Conservation (phyloP, 64 coral and sea anemone genomes). For the Anthopleura sola region DNA sequence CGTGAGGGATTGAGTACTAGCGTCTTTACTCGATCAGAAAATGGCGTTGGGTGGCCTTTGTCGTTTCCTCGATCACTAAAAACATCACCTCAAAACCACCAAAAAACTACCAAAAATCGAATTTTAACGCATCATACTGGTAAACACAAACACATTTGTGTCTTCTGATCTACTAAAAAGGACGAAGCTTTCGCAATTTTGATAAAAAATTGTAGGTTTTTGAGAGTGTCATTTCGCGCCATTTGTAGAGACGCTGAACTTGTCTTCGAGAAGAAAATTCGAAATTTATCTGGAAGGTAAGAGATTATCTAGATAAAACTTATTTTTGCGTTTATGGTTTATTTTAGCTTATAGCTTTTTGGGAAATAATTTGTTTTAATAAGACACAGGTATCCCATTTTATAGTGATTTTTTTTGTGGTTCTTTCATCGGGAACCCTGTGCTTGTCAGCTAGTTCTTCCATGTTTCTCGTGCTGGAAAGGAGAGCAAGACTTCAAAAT, state of each 20-base stretch:
- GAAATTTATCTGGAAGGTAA: not conserved
- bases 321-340: not conserved
- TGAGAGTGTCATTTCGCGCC: constrained; percentile 4
- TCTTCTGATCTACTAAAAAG: not conserved
- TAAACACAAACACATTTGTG: not conserved
- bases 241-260: not conserved
- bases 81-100: not conserved
- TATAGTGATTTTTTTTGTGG: not conserved
- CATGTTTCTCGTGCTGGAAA: not conserved
- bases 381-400: constrained; percentile 19
- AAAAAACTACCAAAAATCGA: not conserved
- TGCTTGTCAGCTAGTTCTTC: not conserved
- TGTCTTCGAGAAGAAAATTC: not conserved
- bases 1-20: not conserved
- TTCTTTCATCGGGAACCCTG: constrained; percentile 23
- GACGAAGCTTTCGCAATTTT: not conserved
- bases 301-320: not conserved
- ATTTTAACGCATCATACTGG: not conserved
- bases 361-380: not conserved
- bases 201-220: not conserved
- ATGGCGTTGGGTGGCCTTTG: constrained; percentile 6
- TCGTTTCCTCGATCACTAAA: not conserved
- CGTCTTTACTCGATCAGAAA: not conserved
- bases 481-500: not conserved
- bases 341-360: not conserved